phyloP scores from a whole-genome alignment of 1,140 invertebrate species.

The Drosophila takahashii region DNA sequence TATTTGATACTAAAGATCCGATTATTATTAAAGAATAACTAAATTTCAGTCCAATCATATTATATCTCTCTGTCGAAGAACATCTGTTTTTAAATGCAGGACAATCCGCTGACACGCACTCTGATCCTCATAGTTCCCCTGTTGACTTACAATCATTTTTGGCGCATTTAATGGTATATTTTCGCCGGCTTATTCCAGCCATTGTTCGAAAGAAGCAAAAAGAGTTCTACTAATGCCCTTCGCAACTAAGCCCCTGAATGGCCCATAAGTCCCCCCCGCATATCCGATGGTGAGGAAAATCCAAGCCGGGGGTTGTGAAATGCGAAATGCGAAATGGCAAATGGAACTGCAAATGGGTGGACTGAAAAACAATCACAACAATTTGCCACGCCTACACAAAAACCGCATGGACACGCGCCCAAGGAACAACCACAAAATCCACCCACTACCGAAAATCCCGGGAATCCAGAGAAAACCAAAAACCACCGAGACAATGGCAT shows the following conservation, averaged over 20 bases:
- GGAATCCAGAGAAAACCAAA: slow-evolving; percentile 5
- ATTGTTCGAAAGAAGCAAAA: slow-evolving; percentile 11
- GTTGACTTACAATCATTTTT: slow-evolving; percentile 27
- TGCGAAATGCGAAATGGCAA: not conserved
- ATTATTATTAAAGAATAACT: no score
- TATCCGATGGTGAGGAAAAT: slow-evolving; percentile 13
- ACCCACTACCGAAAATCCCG: slow-evolving; percentile 6
- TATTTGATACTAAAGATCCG: no score
- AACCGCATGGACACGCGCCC: slow-evolving; percentile 76
- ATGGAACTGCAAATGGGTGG: slow-evolving; percentile 28
- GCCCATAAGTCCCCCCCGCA: slow-evolving; percentile 22
- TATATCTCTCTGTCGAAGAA: not conserved
- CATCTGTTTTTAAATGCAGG: slow-evolving; percentile 3
- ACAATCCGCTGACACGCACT: slow-evolving; percentile 6
- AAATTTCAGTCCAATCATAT: no score
- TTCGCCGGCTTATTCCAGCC: slow-evolving; percentile 4
- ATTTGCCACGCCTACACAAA: slow-evolving; percentile 77
- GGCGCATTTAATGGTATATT: slow-evolving; percentile 12
- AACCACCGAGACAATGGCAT: slow-evolving; percentile 53
- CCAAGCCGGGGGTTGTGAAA: slow-evolving; percentile 8
- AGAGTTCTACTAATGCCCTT: slow-evolving; percentile 27
- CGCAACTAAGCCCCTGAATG: slow-evolving; percentile 31
- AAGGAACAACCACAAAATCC: slow-evolving; percentile 4
- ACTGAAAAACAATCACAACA: slow-evolving; percentile 77
- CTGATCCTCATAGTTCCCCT: slow-evolving; percentile 22